Evolutionary conservation across 2,888 invertebrate genomes (phyloP).

Genomic region (Alsophila aescularia): DNA sequence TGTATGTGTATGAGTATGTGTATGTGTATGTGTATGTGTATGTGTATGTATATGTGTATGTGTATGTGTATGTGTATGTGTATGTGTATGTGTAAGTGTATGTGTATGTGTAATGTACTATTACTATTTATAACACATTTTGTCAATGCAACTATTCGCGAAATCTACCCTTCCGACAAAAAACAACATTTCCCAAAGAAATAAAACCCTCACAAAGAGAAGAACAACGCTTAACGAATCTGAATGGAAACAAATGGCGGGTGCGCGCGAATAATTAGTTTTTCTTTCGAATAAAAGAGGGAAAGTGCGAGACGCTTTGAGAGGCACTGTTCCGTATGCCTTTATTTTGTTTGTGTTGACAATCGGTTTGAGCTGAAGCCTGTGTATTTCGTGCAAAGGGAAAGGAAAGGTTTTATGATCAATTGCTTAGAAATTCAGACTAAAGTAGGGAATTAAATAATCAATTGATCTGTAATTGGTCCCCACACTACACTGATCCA

Average conservation of each 20-base stretch:
- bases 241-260: constrained; percentile 56
- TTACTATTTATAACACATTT: not conserved
- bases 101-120: too few species aligned
- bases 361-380: constrained; percentile 11
- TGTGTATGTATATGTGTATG: too few species aligned
- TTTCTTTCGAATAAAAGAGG: constrained; percentile 40
- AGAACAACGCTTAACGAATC: constrained; percentile 48
- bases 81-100: too few species aligned
- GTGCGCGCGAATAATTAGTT: constrained; percentile 61
- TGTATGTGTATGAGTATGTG: too few species aligned
- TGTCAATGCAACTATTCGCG: not conserved
- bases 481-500: too few species aligned
- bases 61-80: too few species aligned
- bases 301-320: constrained; percentile 5
- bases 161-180: constrained; percentile 10
- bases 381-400: too few species aligned
- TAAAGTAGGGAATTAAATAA: too few species aligned
- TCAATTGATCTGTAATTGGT: too few species aligned
- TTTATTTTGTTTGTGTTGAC: constrained; percentile 16
- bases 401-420: not conserved
- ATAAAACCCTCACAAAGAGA: constrained; percentile 31
- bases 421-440: too few species aligned
- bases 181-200: constrained; percentile 28
- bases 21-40: too few species aligned
- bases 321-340: constrained; percentile 16